Evolutionary conservation across 2,113 vertebrate species (phyloP).

Genomic region (Takifugu flavidus): DNA sequence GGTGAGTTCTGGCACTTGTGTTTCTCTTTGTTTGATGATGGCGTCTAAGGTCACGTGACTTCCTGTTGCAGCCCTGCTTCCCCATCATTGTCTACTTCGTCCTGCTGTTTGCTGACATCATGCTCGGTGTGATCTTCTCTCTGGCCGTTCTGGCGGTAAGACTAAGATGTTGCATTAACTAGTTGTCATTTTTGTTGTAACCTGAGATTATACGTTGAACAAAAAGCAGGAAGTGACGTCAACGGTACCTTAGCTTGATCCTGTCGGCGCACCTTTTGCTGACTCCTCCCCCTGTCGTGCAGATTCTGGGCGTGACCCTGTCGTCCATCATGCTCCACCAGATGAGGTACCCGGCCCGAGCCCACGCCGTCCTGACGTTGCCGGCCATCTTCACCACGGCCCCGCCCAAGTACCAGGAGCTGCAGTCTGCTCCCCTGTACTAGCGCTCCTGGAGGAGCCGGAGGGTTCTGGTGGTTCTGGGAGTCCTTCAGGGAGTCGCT

Average conservation of each 20-base stretch:
- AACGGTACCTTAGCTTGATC: not conserved
- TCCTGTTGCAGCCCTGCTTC: constrained; percentile 42
- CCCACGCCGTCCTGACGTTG: constrained; percentile 15
- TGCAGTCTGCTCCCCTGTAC: constrained; percentile 36
- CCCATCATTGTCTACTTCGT: constrained; percentile 1
- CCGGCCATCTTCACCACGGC: constrained; percentile 21
- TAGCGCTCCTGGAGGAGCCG: not conserved
- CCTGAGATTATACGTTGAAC: not conserved
- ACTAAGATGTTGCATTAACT: not conserved
- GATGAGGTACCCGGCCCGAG: constrained; percentile 5
- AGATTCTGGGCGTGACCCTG: constrained; percentile 53
- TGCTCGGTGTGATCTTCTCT: constrained; percentile 11
- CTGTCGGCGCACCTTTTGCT: not conserved
- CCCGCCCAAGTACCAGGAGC: constrained; percentile 56
- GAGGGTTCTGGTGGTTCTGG: not conserved
- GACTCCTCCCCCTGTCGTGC: not conserved
- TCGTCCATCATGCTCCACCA: constrained; percentile 57
- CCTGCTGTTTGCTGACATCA: accelerated
- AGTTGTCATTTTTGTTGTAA: not conserved
- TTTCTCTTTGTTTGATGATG: not conserved
- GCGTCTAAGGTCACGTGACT: not conserved
- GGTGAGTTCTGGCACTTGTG: constrained; percentile 12
- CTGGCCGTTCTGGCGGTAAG: constrained; percentile 51
- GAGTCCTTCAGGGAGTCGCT: too few relatives aligned
- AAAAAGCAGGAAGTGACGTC: not conserved